Evolutionary conservation across 1,140 invertebrate species (phyloP).

Genomic region (Druon quercuslanigerum): DNA sequence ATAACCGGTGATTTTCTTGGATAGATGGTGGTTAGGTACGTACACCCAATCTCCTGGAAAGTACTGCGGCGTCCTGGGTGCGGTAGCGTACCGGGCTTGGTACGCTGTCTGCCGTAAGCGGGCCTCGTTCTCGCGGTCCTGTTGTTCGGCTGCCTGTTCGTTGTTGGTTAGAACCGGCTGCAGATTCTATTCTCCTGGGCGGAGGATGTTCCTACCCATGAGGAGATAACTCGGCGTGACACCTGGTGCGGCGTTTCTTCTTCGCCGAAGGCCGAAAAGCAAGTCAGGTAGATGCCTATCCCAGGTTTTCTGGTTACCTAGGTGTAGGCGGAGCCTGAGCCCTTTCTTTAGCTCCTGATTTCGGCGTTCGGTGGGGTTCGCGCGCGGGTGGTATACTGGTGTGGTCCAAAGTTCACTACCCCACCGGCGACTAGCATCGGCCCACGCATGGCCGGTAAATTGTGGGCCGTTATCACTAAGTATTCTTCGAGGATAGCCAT

Average conservation of each 20-base stretch:
- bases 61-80: background rate
- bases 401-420: slow-evolving; percentile 36
- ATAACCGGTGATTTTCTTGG: background rate
- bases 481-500: slow-evolving; percentile 41
- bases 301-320: background rate
- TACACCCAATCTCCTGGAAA: background rate
- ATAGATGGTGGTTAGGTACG: background rate
- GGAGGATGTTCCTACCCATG: background rate
- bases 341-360: slow-evolving; percentile 40
- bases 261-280: background rate
- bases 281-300: background rate
- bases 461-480: slow-evolving; percentile 51
- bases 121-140: background rate
- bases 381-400: slow-evolving; percentile 50
- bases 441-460: slow-evolving; percentile 42
- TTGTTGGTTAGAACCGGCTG: background rate
- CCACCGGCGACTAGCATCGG: background rate
- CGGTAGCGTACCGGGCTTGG: background rate
- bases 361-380: slow-evolving; percentile 50
- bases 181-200: background rate
- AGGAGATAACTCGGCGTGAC: background rate
- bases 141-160: accelerated
- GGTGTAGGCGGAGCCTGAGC: background rate
- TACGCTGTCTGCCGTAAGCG: background rate
- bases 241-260: background rate